Evolutionary conservation across 2,113 vertebrate species (phyloP), one percentile per base, ranked within the genome.

Genomic region (Apeltes quadracus): DNA sequence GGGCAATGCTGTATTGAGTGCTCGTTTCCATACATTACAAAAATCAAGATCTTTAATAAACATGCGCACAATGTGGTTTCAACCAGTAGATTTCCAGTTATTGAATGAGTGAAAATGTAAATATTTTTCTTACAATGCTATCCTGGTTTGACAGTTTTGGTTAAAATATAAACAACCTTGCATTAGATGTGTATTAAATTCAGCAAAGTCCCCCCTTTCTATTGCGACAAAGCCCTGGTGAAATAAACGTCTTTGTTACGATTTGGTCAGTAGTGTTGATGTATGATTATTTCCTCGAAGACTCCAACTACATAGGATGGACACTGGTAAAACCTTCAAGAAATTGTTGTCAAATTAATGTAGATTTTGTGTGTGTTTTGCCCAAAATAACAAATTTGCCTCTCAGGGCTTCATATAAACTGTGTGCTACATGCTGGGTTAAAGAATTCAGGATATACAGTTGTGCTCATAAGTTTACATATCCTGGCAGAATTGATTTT

Each of bases 191-290:
- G 22, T 51, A 38, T 54, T 1, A 23, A 25, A 68, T 8, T 55
- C 13, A 68, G n/a, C 5, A 22, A n/a, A 7, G 38, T 27, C 29
- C 6, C n/a, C 14, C 46, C 13, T 2, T 22, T 66, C 23, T 56
- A 23, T 13, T 39, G 20, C 58, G 14, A n/a, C 23, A 10, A 23
- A 18, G 3, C 55, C 39, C 73, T 18, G 38, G 15, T 56, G 46
- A 68, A 83, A 85, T 85, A 88, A 79, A 79, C 25, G 1, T 7
- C 39, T 72, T 75, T 78, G 23, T 34, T 48, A 39, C 69, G 3
- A 5, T 38, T 15, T 62, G 20, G 3, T 57, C 22, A 23, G n/a
- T 2, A 2, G 13, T 18, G 5, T 61, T 6, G 25, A 11, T 43
- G 10, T 18, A 61, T 22, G 4, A 36, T 58, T 22, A 14, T 22